phyloP scores from a whole-genome alignment of 1,140 invertebrate species.

The Ctenoplectra terminalis region DNA sequence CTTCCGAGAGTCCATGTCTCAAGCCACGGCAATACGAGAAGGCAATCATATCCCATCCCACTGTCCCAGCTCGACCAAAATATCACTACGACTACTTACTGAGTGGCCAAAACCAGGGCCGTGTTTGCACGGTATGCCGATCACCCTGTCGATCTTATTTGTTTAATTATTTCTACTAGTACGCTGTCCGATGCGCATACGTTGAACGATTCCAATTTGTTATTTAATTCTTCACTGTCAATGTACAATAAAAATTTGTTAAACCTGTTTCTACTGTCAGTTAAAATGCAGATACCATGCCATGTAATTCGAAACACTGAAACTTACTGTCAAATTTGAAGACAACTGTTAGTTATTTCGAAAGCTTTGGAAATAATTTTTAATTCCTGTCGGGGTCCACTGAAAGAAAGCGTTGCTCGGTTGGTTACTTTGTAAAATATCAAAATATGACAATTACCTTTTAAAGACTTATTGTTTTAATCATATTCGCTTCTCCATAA shows the following conservation, averaged over 20 bases:
- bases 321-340: not conserved
- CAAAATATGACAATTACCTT: not conserved
- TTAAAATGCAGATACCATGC: not conserved
- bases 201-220: too few species aligned
- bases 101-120: constrained; percentile 53
- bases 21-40: constrained; percentile 56
- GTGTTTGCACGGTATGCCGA: constrained; percentile 23
- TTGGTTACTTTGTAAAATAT: not conserved
- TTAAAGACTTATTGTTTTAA: not conserved
- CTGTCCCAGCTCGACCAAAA: constrained; percentile 72
- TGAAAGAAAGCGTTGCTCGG: not conserved
- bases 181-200: too few species aligned
- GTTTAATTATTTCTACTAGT: not conserved
- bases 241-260: not conserved
- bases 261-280: not conserved
- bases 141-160: not conserved
- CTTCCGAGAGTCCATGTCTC: constrained; percentile 41
- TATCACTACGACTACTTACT: constrained; percentile 66
- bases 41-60: constrained; percentile 56
- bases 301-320: not conserved
- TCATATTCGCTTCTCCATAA: too few species aligned
- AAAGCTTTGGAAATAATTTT: not conserved
- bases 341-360: not conserved
- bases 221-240: too few species aligned
- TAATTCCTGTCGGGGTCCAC: not conserved